Evolutionary conservation across 1,140 invertebrate genomes (phyloP).

Genomic region (Caenorhabditis inopinata): DNA sequence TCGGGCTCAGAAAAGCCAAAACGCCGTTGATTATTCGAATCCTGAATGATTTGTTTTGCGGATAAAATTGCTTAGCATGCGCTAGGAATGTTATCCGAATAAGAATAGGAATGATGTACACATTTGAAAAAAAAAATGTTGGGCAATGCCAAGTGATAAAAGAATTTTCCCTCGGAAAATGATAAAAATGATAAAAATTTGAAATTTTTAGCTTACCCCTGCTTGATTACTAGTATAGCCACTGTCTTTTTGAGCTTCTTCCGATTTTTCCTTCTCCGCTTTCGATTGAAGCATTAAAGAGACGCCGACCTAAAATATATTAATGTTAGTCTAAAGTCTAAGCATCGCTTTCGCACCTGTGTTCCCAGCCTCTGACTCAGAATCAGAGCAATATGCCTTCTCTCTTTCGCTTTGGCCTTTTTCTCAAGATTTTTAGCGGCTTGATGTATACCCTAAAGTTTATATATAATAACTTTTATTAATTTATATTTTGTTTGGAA

Average conservation of each 20-base stretch:
- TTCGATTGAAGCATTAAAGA: slow-evolving; percentile 61
- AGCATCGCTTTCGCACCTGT: slow-evolving; percentile 51
- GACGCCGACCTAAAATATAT: slow-evolving; percentile 59
- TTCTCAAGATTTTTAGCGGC: slow-evolving; percentile 66
- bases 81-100: background rate
- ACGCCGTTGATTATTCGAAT: slow-evolving; percentile 25
- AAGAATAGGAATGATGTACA: background rate
- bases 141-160: background rate
- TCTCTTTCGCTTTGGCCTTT: slow-evolving; percentile 64
- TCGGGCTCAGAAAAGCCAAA: slow-evolving; percentile 23
- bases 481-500: background rate
- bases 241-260: slow-evolving; percentile 37
- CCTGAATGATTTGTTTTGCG: slow-evolving; percentile 21
- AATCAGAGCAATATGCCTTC: slow-evolving; percentile 63
- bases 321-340: background rate
- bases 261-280: slow-evolving; percentile 40
- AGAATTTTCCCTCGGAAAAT: too few species aligned
- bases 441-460: slow-evolving; percentile 64
- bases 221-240: slow-evolving; percentile 13
- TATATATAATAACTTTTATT: background rate
- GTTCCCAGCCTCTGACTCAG: slow-evolving; percentile 65
- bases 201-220: background rate
- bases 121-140: background rate
- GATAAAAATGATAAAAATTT: too few species aligned
- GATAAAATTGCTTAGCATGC: slow-evolving; percentile 21